phyloP scores from a whole-genome alignment of 2,888 invertebrate species.

The Heliconius erato region DNA sequence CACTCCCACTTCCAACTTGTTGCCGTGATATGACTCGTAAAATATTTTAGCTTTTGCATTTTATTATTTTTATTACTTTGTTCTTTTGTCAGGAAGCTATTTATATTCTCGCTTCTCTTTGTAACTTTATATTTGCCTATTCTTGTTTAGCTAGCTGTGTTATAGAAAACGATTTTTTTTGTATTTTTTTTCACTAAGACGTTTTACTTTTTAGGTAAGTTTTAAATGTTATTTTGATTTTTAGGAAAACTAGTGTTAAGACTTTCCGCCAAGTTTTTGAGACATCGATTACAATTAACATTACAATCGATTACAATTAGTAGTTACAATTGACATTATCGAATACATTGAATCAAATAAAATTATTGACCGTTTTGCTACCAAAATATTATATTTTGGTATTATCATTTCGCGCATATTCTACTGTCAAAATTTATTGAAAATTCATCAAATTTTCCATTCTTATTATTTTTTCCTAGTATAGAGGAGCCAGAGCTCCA shows the following conservation, averaged over 20 bases:
- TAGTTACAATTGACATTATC: too few relatives aligned
- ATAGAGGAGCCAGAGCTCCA: too few relatives aligned
- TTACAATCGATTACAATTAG: too few relatives aligned
- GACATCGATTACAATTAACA: too few relatives aligned
- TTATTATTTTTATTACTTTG: constrained; percentile 30
- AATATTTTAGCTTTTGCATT: constrained; percentile 19
- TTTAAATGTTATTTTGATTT: background rate
- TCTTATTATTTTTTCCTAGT: too few relatives aligned
- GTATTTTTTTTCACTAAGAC: background rate
- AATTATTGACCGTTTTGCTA: too few relatives aligned
- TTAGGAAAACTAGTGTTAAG: too few relatives aligned
- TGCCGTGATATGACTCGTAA: constrained; percentile 34
- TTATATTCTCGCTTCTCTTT: constrained; percentile 17
- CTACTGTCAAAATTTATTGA: too few relatives aligned
- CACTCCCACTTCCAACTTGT: constrained; percentile 25
- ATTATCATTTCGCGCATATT: too few relatives aligned
- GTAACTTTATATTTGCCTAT: constrained; percentile 2
- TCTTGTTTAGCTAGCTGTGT: background rate
- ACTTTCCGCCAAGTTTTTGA: background rate
- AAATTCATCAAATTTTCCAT: too few relatives aligned
- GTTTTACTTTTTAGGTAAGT: background rate
- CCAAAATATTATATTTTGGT: too few relatives aligned
- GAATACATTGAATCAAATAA: too few relatives aligned
- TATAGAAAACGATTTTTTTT: background rate
- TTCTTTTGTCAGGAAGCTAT: constrained; percentile 15